These are phyloP conservation scores for Aphidius colemani DNA, from an alignment of 2,888 invertebrate genomes.

Conservation along the genomic window DNA sequence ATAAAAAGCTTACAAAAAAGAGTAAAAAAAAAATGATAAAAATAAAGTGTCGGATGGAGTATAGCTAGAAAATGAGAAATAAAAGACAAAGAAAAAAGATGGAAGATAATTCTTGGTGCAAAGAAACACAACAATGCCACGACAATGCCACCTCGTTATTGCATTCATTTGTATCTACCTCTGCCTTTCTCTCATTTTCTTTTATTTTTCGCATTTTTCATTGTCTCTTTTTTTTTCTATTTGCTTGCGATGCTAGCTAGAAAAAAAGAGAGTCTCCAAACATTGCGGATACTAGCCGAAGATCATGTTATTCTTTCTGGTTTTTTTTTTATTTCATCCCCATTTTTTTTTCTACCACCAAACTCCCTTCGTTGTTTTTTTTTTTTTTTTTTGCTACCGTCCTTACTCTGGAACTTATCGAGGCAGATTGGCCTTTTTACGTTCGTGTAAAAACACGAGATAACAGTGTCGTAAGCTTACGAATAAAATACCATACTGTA, in stretches of 20 bases:
- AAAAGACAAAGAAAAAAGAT: conserved; percentile 25
- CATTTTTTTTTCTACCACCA: conserved; percentile 12
- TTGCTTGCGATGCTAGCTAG: too few species aligned
- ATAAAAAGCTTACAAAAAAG: too few species aligned
- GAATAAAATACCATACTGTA: conserved; percentile 22
- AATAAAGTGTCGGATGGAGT: background rate
- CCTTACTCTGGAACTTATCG: conserved; percentile 17
- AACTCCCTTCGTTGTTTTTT: conserved; percentile 28
- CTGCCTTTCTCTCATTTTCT: conserved; percentile 30
- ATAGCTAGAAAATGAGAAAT: background rate
- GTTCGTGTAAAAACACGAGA: conserved; percentile 31
- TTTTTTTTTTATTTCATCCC: background rate
- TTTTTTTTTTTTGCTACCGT: conserved; percentile 32
- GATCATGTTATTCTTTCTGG: too few species aligned
- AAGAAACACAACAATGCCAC: conserved; percentile 38
- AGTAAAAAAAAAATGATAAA: too few species aligned
- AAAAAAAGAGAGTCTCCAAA: too few species aligned
- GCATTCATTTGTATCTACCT: conserved; percentile 37
- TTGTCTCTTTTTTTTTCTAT: too few species aligned
- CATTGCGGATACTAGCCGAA: too few species aligned
- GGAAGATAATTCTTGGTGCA: conserved; percentile 38
- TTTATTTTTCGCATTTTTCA: background rate
- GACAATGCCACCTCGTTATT: conserved; percentile 44
- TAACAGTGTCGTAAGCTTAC: conserved; percentile 29
- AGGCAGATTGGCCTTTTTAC: conserved; percentile 32